Percentiles rank a stretch among this genome's conserved stretches.
Conservation (phyloP, 1,140 invertebrate genomes). For the Trypoxylus dichotomus region DNA sequence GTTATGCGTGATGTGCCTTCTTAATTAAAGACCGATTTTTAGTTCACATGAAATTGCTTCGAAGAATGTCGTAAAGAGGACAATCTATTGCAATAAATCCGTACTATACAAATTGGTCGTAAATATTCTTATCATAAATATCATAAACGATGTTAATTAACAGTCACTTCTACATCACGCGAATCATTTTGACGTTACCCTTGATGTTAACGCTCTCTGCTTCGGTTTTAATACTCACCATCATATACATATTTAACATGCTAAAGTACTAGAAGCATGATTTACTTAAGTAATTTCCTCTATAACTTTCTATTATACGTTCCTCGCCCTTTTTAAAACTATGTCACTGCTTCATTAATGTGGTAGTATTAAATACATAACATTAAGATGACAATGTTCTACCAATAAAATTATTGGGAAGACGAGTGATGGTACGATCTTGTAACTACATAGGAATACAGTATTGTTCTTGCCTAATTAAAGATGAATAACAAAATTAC, state of each 20-base stretch:
- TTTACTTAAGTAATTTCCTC: neutral
- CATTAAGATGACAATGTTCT: neutral
- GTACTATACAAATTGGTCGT: conserved; percentile 8
- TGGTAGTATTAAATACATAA: neutral
- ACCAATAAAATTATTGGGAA: neutral
- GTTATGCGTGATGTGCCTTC: neutral
- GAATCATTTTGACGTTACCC: neutral
- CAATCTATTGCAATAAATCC: neutral
- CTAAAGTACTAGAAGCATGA: neutral
- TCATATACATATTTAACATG: neutral
- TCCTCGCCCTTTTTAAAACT: neutral
- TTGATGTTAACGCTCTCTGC: neutral
- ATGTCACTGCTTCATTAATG: neutral
- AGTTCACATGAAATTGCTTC: neutral
- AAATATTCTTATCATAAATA: neutral
- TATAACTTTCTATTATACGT: no score
- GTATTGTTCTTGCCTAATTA: neutral
- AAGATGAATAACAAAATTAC: neutral
- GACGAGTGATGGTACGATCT: neutral
- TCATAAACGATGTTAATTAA: neutral
- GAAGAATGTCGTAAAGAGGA: neutral
- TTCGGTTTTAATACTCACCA: neutral
- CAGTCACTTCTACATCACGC: neutral
- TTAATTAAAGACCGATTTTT: conserved; percentile 17
- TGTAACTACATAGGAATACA: neutral